A percentile compares a stretch with the other conserved stretches of the same genome.
phyloP scores from a whole-genome alignment of 2,797 vertebrate species.

The Percopsis omiscomaycus region DNA sequence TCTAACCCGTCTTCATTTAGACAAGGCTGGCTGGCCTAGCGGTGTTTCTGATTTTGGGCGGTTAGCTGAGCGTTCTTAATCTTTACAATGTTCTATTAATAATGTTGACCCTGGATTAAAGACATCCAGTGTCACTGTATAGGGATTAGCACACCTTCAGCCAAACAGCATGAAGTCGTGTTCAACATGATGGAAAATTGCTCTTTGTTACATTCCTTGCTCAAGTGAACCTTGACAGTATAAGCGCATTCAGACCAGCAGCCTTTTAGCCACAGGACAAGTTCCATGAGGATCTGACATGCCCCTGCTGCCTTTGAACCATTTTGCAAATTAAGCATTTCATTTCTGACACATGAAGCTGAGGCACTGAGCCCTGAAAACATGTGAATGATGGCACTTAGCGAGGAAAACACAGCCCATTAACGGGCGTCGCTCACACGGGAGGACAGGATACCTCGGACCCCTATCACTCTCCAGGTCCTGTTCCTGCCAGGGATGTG shows the following conservation, averaged over 20 bases:
- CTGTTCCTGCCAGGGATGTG: constrained; percentile 29
- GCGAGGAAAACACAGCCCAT: constrained; percentile 71
- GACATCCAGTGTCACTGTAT: too few species aligned
- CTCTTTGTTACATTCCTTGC: background rate
- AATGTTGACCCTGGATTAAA: too few species aligned
- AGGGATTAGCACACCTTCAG: too few species aligned
- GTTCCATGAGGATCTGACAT: constrained; percentile 9
- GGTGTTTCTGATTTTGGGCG: too few species aligned
- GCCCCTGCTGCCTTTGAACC: constrained; percentile 16
- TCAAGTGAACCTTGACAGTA: background rate
- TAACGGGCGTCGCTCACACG: constrained; percentile 54
- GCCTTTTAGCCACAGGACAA: background rate
- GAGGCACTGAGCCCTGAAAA: constrained; percentile 63
- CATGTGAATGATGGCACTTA: constrained; percentile 78
- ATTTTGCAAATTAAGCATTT: constrained; percentile 72
- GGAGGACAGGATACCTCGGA: constrained; percentile 54
- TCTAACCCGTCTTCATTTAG: constrained; percentile 31
- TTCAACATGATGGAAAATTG: too few species aligned
- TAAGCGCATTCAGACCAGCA: background rate
- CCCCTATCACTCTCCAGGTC: constrained; percentile 54
- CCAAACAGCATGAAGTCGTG: too few species aligned
- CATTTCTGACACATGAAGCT: constrained; percentile 72
- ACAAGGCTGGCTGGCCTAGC: constrained; percentile 24
- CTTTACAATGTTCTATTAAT: constrained; percentile 4
- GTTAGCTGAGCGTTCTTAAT: constrained; percentile 26